Percentiles rank a stretch among this genome's conserved stretches.
These are phyloP conservation scores for Lycocorax pyrrhopterus DNA, from an alignment of 2,113 vertebrate species.

Conservation along the genomic window DNA sequence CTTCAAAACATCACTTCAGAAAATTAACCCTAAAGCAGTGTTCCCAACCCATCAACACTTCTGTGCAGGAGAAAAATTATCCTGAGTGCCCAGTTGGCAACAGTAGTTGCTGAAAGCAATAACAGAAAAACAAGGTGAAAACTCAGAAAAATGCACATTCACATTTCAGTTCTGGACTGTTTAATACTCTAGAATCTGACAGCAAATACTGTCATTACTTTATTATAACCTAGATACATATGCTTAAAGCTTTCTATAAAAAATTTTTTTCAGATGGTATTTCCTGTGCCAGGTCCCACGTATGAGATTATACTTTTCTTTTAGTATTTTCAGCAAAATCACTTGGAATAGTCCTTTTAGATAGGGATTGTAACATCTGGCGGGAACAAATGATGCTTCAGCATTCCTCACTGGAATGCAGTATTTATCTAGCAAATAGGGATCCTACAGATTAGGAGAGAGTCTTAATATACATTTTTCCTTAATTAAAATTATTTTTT, in stretches of 20 bases:
- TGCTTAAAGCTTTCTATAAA: not conserved
- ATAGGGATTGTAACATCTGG: not conserved
- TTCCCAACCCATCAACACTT: slow-evolving; percentile 15
- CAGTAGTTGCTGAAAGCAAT: not conserved
- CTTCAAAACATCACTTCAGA: slow-evolving; percentile 19
- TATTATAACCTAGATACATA: not conserved
- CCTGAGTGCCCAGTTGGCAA: not conserved
- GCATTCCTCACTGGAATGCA: not conserved
- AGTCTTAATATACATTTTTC: not conserved
- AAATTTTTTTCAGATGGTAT: not conserved
- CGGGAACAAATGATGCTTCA: not conserved
- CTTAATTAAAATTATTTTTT: not conserved
- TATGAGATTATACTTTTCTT: not conserved
- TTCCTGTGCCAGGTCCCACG: not conserved
- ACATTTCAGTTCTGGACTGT: not conserved
- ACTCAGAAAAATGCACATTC: not conserved
- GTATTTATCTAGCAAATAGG: not conserved
- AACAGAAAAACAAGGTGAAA: not conserved
- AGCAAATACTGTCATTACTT: not conserved
- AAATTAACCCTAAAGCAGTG: not conserved
- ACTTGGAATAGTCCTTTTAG: not conserved
- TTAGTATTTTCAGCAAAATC: not conserved
- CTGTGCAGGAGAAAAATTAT: not conserved
- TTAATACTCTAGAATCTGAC: not conserved
- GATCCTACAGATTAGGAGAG: not conserved